Conservation (phyloP, 1,140 invertebrate genomes). For the Paraescarpia echinospica region DNA sequence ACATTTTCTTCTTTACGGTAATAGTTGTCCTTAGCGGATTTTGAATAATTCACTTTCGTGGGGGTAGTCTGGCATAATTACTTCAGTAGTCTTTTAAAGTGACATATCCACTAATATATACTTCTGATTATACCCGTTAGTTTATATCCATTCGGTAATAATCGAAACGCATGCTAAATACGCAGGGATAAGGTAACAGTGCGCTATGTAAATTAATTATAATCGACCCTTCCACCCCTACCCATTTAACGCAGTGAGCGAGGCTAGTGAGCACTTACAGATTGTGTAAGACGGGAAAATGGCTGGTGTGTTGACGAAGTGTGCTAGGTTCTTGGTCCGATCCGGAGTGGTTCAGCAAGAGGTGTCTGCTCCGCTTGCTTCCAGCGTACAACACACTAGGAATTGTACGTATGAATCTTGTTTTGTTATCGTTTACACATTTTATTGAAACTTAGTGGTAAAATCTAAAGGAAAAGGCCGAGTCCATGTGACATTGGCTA, state of each 20-base stretch:
- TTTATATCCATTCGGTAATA: not conserved
- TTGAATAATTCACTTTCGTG: not conserved
- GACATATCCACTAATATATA: not conserved
- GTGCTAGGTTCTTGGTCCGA: conserved; percentile 34
- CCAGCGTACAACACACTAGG: conserved; percentile 41
- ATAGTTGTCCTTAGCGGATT: not conserved
- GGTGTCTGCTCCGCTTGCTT: conserved; percentile 38
- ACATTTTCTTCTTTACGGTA: not conserved
- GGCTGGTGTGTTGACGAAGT: conserved; percentile 10
- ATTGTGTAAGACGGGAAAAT: not conserved
- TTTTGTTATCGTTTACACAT: not conserved
- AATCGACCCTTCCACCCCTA: not conserved
- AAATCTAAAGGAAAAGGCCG: not conserved
- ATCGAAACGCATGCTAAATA: not conserved
- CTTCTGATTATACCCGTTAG: not conserved
- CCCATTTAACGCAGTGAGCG: not conserved
- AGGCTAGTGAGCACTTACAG: not conserved
- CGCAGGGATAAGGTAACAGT: not conserved
- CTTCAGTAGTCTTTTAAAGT: not conserved
- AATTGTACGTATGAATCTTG: conserved; percentile 46
- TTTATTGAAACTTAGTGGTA: not conserved
- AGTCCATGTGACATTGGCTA: not conserved
- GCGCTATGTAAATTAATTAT: not conserved
- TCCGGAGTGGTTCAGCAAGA: conserved; percentile 38
- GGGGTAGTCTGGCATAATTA: not conserved